phyloP scores from a whole-genome alignment of 2,888 invertebrate species.

The Agrypnus murinus region DNA sequence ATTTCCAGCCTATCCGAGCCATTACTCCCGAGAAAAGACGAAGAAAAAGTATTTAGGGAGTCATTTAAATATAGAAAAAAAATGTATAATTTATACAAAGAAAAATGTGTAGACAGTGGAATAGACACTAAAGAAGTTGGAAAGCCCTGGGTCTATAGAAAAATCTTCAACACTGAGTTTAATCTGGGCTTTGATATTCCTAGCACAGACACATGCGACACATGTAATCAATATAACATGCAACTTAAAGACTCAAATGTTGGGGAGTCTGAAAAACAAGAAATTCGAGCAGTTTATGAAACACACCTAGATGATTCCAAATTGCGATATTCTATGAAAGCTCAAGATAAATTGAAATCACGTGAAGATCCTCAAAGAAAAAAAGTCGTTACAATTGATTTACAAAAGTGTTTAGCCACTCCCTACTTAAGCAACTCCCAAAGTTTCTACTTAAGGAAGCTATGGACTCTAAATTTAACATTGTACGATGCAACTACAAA shows the following conservation, averaged over 20 bases:
- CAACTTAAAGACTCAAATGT: background rate
- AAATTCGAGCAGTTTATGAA: background rate
- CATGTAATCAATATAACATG: background rate
- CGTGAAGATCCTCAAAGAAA: no score
- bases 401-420: slow-evolving; percentile 2
- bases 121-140: no score
- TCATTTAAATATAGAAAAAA: background rate
- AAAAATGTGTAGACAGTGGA: no score
- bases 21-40: slow-evolving; percentile 8
- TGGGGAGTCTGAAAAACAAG: background rate
- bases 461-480: slow-evolving; percentile 2
- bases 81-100: background rate
- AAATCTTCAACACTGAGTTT: no score
- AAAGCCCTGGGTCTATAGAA: no score
- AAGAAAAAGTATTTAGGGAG: slow-evolving; percentile 3
- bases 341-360: no score
- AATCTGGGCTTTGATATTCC: no score
- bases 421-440: background rate
- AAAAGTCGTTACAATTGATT: no score
- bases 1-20: slow-evolving; percentile 31
- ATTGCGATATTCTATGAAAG: background rate
- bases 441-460: background rate
- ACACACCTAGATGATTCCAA: background rate
- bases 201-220: no score
- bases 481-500: background rate